Conservation (phyloP, 2,888 invertebrate species). For the Dinocampus coccinellae region DNA sequence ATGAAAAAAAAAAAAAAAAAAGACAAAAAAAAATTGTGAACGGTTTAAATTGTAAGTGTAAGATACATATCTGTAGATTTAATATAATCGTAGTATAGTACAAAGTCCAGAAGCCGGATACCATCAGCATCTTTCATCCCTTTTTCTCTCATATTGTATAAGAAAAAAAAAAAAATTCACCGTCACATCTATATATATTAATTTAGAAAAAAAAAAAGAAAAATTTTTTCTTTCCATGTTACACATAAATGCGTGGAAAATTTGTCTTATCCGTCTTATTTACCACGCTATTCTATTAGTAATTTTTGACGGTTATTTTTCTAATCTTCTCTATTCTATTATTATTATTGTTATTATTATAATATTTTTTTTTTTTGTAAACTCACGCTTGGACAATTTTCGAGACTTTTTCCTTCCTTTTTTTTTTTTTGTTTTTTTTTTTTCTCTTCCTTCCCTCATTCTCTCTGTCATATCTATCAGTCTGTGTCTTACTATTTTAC, state of each 20-base stretch:
- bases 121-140: not conserved
- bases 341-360: no score
- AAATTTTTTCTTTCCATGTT: slow-evolving; percentile 10
- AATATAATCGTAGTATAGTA: slow-evolving; percentile 31
- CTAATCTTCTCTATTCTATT: slow-evolving; percentile 36
- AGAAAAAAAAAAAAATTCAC: no score
- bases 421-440: not conserved
- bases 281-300: slow-evolving; percentile 29
- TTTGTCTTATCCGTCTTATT: not conserved
- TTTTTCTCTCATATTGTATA: not conserved
- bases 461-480: slow-evolving; percentile 25
- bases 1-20: not conserved
- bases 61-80: no score
- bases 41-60: slow-evolving; percentile 9
- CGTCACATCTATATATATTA: no score
- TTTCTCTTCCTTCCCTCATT: not conserved
- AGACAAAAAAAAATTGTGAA: slow-evolving; percentile 9
- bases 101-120: slow-evolving; percentile 43
- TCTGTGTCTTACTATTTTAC: no score
- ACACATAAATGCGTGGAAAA: slow-evolving; percentile 20
- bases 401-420: slow-evolving; percentile 30
- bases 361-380: slow-evolving; percentile 53
- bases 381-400: slow-evolving; percentile 60
- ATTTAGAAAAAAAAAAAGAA: no score
- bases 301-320: slow-evolving; percentile 49